Percentiles rank a stretch among this genome's conserved stretches.
phyloP scores from a whole-genome alignment of 2,113 vertebrate species.

The Phalacrocorax brasilianus region DNA sequence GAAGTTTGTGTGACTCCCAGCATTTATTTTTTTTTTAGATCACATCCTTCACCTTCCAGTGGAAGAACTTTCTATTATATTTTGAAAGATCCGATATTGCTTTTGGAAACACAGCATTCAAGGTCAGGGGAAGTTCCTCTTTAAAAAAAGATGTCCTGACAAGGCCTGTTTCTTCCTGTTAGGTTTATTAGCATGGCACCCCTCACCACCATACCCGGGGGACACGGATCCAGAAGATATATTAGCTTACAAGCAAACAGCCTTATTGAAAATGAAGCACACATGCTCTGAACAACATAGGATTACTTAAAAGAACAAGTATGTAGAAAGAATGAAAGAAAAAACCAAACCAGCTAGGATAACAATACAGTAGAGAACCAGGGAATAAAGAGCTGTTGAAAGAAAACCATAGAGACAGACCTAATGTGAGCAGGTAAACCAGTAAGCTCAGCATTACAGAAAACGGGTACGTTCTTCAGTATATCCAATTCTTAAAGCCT shows the following conservation, averaged over 20 bases:
- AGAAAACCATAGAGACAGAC: not conserved
- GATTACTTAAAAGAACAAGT: not conserved
- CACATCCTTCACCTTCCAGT: not conserved
- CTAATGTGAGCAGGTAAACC: not conserved
- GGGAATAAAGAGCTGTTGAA: not conserved
- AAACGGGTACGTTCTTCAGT: not conserved
- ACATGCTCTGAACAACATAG: not conserved
- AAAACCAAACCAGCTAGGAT: not conserved
- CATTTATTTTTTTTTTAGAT: not conserved
- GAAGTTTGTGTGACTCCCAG: not conserved
- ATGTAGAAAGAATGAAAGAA: not conserved
- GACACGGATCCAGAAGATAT: not conserved
- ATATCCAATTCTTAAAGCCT: not conserved
- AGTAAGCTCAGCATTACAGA: not conserved
- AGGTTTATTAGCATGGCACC: not conserved
- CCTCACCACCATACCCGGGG: not conserved
- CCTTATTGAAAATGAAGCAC: not conserved
- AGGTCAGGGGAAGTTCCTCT: not conserved
- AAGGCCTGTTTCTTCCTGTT: slow-evolving; percentile 38
- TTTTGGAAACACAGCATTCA: not conserved
- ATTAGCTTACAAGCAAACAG: not conserved
- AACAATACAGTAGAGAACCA: not conserved
- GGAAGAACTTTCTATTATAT: not conserved
- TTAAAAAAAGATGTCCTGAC: not conserved
- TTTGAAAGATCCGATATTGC: not conserved